These are phyloP conservation scores for Rhyacichthys aspro DNA, from an alignment of 2,797 vertebrate genomes.

Conservation along the genomic window DNA sequence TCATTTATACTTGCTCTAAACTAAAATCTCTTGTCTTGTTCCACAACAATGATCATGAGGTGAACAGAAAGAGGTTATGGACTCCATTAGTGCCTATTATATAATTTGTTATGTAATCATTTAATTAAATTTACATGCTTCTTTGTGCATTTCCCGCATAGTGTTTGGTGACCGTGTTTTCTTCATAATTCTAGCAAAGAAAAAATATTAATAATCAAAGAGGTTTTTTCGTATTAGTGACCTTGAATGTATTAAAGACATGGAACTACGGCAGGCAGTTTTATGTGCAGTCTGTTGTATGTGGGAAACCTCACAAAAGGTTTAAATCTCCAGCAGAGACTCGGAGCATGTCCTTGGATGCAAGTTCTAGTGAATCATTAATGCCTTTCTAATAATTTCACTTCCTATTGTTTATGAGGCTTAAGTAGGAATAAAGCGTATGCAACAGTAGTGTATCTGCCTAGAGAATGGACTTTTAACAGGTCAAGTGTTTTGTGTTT, in stretches of 20 bases:
- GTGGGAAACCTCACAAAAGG: slow-evolving; percentile 46
- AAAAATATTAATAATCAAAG: neutral
- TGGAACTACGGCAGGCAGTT: slow-evolving; percentile 31
- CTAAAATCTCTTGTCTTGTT: slow-evolving; percentile 5
- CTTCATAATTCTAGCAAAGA: neutral
- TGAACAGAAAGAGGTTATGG: slow-evolving; percentile 41
- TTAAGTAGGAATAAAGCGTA: slow-evolving; percentile 6
- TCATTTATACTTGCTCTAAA: slow-evolving; percentile 33
- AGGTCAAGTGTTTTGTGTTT: slow-evolving; percentile 38
- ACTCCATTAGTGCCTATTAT: slow-evolving; percentile 64
- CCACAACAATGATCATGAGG: slow-evolving; percentile 33
- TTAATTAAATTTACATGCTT: slow-evolving; percentile 68
- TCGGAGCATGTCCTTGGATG: slow-evolving; percentile 46
- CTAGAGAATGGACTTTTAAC: slow-evolving; percentile 19
- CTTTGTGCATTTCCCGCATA: slow-evolving; percentile 51
- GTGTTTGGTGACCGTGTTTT: slow-evolving; percentile 33
- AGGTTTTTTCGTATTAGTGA: slow-evolving; percentile 24
- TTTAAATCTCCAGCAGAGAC: slow-evolving; percentile 44
- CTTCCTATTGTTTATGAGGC: slow-evolving; percentile 13
- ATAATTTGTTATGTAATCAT: slow-evolving; percentile 65
- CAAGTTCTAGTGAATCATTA: slow-evolving; percentile 51
- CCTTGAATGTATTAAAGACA: slow-evolving; percentile 42
- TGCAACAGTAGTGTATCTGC: slow-evolving; percentile 25
- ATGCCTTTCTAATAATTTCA: slow-evolving; percentile 48
- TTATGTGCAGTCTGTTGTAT: slow-evolving; percentile 18